phyloP scores from a whole-genome alignment of 2,113 vertebrate genomes.

The Galemys pyrenaicus region DNA sequence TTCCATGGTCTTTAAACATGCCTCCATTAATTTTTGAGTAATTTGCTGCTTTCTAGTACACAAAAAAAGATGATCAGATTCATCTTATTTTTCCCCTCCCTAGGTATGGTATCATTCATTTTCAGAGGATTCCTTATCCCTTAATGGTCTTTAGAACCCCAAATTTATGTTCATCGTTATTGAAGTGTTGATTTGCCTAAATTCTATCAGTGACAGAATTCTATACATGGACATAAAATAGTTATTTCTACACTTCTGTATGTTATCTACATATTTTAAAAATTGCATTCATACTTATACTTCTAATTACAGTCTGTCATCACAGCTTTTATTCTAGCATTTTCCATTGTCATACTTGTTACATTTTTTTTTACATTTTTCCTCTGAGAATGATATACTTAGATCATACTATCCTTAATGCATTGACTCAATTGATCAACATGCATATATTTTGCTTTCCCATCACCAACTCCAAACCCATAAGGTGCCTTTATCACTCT shows the following conservation, averaged over 20 bases:
- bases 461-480: rapidly evolving
- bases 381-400: background rate
- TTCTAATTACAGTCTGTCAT: background rate
- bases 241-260: background rate
- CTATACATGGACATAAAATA: background rate
- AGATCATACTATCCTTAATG: background rate
- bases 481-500: background rate
- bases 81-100: background rate
- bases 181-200: background rate
- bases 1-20: background rate
- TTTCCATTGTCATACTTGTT: background rate
- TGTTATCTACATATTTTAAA: background rate
- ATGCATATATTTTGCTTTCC: background rate
- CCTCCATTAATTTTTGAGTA: background rate
- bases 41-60: background rate
- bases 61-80: background rate
- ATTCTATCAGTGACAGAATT: background rate
- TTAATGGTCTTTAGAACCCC: background rate
- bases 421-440: background rate
- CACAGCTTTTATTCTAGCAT: background rate
- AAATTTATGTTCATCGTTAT: rapidly evolving
- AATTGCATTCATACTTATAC: background rate
- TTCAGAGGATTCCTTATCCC: background rate
- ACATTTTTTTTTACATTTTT: background rate
- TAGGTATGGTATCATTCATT: background rate